phyloP scores from a whole-genome alignment of 2,888 invertebrate genomes.

The Mythimna ferrago region DNA sequence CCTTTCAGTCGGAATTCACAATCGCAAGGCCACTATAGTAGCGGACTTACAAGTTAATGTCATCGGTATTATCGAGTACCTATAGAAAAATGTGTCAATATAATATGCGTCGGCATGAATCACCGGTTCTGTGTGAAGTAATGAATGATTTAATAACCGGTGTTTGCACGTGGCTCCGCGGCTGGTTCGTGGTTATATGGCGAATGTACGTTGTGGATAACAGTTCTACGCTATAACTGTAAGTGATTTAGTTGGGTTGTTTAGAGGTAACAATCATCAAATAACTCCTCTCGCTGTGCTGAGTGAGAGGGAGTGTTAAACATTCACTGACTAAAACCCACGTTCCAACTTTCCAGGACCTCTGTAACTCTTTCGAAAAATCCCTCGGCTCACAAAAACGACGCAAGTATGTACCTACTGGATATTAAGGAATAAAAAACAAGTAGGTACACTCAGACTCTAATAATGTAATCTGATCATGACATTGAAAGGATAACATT shows the following conservation, averaged over 20 bases:
- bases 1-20: background rate
- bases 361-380: no score
- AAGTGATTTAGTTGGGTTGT: background rate
- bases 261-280: no score
- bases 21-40: constrained; percentile 24
- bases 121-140: constrained; percentile 42
- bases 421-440: background rate
- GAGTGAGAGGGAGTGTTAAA: no score
- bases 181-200: background rate
- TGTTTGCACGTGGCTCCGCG: constrained; percentile 49
- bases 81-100: constrained; percentile 54
- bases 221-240: constrained; percentile 38
- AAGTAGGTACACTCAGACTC: no score
- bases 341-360: no score
- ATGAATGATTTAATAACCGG: constrained; percentile 48
- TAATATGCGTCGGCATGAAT: constrained; percentile 51
- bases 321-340: no score
- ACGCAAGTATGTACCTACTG: background rate
- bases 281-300: no score
- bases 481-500: no score
- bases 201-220: constrained; percentile 36
- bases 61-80: constrained; percentile 33
- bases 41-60: constrained; percentile 22
- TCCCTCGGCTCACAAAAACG: no score
- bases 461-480: no score